Base-by-base conservation (phyloP, 2,888 invertebrate genomes). In the Hydroisotoma schaefferi region DNA sequence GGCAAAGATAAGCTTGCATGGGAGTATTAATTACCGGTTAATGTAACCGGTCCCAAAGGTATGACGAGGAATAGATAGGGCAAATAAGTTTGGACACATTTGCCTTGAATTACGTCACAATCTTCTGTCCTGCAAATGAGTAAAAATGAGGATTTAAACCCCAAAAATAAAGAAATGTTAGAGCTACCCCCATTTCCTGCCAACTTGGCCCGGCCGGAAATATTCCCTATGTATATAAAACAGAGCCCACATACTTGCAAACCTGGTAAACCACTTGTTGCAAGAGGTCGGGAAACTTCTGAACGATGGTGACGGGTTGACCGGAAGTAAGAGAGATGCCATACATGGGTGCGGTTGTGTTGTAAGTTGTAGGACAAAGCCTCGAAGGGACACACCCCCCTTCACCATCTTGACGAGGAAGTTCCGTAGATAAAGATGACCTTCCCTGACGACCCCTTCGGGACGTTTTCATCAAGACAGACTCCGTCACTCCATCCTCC, bases 211-310 rank as follows among this genome's bases (percentile, higher is more conserved):
- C n/a, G n/a, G n/a, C n/a, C n/a, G n/a, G n/a, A n/a, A n/a, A n/a
- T n/a, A n/a, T n/a, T n/a, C n/a, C n/a, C n/a, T n/a, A n/a, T n/a
- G n/a, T n/a, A n/a, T n/a, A 12, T 33, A 33, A 43, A 10, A 6
- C 43, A 43, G n/a, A 6, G 20, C 18, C 59, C 73, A 86, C 88
- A 87, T 76, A 92, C 92, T 88, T 88, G 87, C 90, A 90, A 75
- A 88, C 88, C 79, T 93, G 93, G 75, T 91, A 93, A 55, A 93
- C 90, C 59, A 93, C 92, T 79, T 93, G 93, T 76, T 93, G 93
- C 65, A 93, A 77, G 40, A 93, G 81, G 79, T 93, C 93, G 1
- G 93, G 93, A 75, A 94, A 94, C 78, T 93, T 93, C 78, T 93
- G 93, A 37, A 93, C 61, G 33, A 64, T 65, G 2, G 65, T 65